Percentiles rank a stretch among this genome's conserved stretches.
Evolutionary conservation across 2,797 vertebrate genomes (phyloP).

Genomic region (Macropodus opercularis): DNA sequence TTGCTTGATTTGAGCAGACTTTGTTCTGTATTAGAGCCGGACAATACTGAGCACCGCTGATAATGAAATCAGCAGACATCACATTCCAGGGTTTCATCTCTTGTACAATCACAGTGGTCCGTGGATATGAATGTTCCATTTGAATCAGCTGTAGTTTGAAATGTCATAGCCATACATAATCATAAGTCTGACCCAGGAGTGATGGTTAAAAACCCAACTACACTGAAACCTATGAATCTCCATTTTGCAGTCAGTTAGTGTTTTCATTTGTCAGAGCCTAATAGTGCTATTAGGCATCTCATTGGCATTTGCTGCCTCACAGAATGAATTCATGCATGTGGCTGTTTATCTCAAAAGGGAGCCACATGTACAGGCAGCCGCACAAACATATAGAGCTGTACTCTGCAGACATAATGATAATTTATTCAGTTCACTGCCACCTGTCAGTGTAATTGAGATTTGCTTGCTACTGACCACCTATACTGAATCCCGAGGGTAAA

Average conservation of each 20-base stretch:
- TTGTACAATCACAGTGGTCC: constrained; percentile 60
- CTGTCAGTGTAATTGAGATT: constrained; percentile 78
- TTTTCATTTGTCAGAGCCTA: constrained; percentile 77
- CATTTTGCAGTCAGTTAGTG: constrained; percentile 69
- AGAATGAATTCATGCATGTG: constrained; percentile 68
- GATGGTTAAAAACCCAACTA: constrained; percentile 63
- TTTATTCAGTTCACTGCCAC: constrained; percentile 72
- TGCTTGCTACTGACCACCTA: constrained; percentile 71
- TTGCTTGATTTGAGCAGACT: constrained; percentile 50
- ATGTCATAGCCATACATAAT: constrained; percentile 76
- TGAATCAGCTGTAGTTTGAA: constrained; percentile 74
- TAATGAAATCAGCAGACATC: constrained; percentile 70
- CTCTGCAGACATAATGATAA: constrained; percentile 53
- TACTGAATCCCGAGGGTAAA: constrained; percentile 48
- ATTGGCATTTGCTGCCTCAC: constrained; percentile 72
- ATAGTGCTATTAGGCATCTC: constrained; percentile 72
- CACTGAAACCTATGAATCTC: constrained; percentile 69
- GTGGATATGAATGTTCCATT: constrained; percentile 64
- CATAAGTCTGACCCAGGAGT: constrained; percentile 62
- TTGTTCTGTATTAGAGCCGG: constrained; percentile 50
- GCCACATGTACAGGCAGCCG: constrained; percentile 30
- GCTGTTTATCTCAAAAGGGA: constrained; percentile 48
- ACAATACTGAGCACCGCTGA: constrained; percentile 54
- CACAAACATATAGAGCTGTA: constrained; percentile 33
- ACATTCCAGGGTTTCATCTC: constrained; percentile 58